These are phyloP conservation scores for Operophtera brumata DNA, from an alignment of 2,888 invertebrate species.

Conservation along the genomic window DNA sequence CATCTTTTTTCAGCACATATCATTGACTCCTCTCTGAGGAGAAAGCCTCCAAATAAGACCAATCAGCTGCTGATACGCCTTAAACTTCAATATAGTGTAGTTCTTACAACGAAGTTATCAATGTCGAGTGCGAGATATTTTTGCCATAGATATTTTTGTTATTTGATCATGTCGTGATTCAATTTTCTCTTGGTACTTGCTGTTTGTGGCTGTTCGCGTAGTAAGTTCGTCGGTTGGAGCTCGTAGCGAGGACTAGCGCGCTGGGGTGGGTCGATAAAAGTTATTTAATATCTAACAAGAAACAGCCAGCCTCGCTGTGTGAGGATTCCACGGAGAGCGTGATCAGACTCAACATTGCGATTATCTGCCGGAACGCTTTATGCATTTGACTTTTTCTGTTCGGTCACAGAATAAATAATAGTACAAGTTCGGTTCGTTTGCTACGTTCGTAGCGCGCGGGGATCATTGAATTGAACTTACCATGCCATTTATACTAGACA, in stretches of 20 bases:
- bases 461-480: no score
- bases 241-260: slow-evolving; percentile 39
- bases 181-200: slow-evolving; percentile 27
- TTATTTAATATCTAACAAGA: slow-evolving; percentile 71
- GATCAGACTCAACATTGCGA: slow-evolving; percentile 45
- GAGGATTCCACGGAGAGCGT: slow-evolving; percentile 40
- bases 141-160: not conserved
- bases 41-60: no score
- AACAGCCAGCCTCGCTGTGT: slow-evolving; percentile 54
- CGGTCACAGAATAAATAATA: no score
- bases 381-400: slow-evolving; percentile 7
- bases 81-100: slow-evolving; percentile 16
- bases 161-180: slow-evolving; percentile 27
- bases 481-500: no score
- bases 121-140: slow-evolving; percentile 5
- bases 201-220: slow-evolving; percentile 41
- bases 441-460: not conserved
- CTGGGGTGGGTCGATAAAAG: slow-evolving; percentile 66
- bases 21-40: no score
- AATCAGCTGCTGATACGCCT: no score
- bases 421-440: slow-evolving; percentile 5
- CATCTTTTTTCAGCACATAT: no score
- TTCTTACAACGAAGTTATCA: slow-evolving; percentile 8
- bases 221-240: slow-evolving; percentile 43
- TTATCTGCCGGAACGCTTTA: slow-evolving; percentile 21